Evolutionary conservation across 2,113 vertebrate species (phyloP), one percentile per base, ranked within the genome.

Genomic region (Rhombomys opimus): DNA sequence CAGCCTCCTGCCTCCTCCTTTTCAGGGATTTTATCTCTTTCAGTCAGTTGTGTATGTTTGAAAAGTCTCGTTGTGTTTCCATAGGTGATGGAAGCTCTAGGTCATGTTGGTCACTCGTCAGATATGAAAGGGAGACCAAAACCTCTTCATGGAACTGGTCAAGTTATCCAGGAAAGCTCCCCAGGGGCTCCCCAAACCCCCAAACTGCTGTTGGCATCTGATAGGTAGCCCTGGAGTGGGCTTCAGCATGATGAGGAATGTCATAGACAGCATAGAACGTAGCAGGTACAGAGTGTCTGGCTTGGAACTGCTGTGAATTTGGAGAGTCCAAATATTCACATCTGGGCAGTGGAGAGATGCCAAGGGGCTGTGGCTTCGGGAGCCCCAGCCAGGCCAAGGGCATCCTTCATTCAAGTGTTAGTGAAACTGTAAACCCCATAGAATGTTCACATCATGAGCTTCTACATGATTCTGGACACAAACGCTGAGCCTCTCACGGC

Each of bases 391-490:
- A 32, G 3, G 1, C 32, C 2, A 23, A 35, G 59, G 27, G 25
- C 77, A 46, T 1, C 1, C 68, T 38, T 67, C 7, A 1, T 8
- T 0, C 20, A 65, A 65, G 30, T 14, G 1, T 11, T 3, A 15
- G 3, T 0, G 23, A 50, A 73, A 27, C 10, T 5, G 38, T 50
- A 7, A 0, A 2, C 46, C 61, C 11, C 11, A 22, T 0, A 5
- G 12, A 41, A 7, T 10, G 0, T 14, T 59, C 50, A 35, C 10
- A 35, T 41, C 35, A 0, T 3, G 14, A 52, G 23, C 70, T 63
- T 80, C 0, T 3, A 0, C 35, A n/a, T 72, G 73, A 6, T 8
- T 46, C 70, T 32, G 68, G 85, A 82, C 20, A 25, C 70, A 59
- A 38, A 0, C 46, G 95, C 2, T 41, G 94, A 86, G 93, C 94